A percentile compares a stretch with the other conserved stretches of the same genome.
phyloP scores from a whole-genome alignment of 2,888 invertebrate species.

The Villa cingulata region DNA sequence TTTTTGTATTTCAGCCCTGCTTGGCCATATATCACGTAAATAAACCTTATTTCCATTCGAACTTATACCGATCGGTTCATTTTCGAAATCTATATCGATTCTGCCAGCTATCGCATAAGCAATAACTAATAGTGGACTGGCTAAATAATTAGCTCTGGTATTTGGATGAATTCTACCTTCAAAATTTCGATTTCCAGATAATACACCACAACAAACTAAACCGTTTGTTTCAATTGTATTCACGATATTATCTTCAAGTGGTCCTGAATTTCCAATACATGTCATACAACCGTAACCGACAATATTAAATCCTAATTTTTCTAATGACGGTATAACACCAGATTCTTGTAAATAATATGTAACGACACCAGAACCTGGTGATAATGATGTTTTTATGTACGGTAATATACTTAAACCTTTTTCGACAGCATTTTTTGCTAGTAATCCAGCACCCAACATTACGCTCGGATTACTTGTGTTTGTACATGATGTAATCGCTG shows the following conservation, averaged over 20 bases:
- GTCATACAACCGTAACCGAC: conserved; percentile 99
- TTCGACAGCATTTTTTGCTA: conserved; percentile 89
- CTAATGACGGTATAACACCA: conserved; percentile 77
- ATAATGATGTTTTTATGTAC: conserved; percentile 92
- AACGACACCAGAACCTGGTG: conserved; percentile 91
- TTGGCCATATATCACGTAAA: conserved; percentile 92
- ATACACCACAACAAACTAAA: conserved; percentile 86
- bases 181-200: conserved; percentile 96
- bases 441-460: conserved; percentile 88
- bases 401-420: conserved; percentile 78
- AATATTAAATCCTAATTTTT: conserved; percentile 79
- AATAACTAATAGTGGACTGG: conserved; percentile 92
- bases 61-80: conserved; percentile 56
- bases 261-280: conserved; percentile 97
- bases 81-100: conserved; percentile 89
- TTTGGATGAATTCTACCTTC: conserved; percentile 96
- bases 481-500: conserved; percentile 96
- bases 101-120: conserved; percentile 95
- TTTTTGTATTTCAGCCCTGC: conserved; percentile 72
- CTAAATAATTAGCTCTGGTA: conserved; percentile 93
- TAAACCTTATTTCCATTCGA: conserved; percentile 64
- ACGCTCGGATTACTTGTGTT: conserved; percentile 98
- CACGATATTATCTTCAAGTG: conserved; percentile 79
- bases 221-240: conserved; percentile 90
- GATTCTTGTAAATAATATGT: conserved; percentile 69